Evolutionary conservation across 2,888 invertebrate species (phyloP).

Genomic region (Agrilus mali): DNA sequence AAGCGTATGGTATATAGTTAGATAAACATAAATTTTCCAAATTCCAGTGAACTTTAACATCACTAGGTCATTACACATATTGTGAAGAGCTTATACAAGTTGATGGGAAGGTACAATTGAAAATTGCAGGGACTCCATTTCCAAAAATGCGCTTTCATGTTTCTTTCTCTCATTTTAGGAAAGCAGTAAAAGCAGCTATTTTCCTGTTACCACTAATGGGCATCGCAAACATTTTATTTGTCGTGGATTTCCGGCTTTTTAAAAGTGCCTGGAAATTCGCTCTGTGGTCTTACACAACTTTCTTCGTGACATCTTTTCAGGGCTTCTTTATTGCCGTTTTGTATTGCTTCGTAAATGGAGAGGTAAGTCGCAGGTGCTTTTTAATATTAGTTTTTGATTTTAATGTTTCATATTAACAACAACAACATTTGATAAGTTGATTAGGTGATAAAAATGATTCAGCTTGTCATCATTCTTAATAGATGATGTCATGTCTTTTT

Average conservation of each 20-base stretch:
- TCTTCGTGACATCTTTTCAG: slow-evolving; percentile 74
- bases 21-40: too few relatives aligned
- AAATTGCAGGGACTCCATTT: not conserved
- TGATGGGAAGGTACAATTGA: too few relatives aligned
- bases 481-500: not conserved
- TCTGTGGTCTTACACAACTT: slow-evolving; percentile 65
- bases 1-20: too few relatives aligned
- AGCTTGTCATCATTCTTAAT: too few relatives aligned
- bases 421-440: too few relatives aligned
- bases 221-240: slow-evolving; percentile 63
- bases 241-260: slow-evolving; percentile 51
- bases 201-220: slow-evolving; percentile 70
- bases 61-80: too few relatives aligned
- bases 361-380: slow-evolving; percentile 43
- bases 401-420: not conserved
- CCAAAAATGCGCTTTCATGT: not conserved
- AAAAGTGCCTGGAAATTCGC: slow-evolving; percentile 58
- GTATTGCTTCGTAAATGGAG: slow-evolving; percentile 74
- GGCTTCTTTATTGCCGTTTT: slow-evolving; percentile 69
- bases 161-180: slow-evolving; percentile 38
- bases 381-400: not conserved
- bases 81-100: too few relatives aligned
- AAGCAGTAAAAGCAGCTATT: slow-evolving; percentile 68
- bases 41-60: too few relatives aligned
- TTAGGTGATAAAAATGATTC: too few relatives aligned